phyloP scores from a whole-genome alignment of 2,797 vertebrate species.

The Champsocephalus esox region DNA sequence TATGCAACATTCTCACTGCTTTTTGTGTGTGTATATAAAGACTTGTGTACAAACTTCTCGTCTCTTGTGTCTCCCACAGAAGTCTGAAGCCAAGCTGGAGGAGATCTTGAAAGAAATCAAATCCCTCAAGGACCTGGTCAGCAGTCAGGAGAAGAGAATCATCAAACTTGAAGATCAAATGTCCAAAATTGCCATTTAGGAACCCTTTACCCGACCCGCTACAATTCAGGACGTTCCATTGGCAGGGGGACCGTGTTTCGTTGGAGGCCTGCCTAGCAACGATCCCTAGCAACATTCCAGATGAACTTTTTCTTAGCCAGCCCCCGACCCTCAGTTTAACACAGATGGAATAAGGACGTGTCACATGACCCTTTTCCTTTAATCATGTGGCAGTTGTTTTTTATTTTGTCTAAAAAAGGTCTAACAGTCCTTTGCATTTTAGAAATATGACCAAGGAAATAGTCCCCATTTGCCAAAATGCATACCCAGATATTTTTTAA shows the following conservation, averaged over 20 bases:
- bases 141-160: slow-evolving; percentile 95
- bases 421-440: slow-evolving; percentile 72
- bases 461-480: slow-evolving; percentile 44
- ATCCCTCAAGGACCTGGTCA: slow-evolving; percentile 94
- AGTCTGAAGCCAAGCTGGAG: slow-evolving; percentile 94
- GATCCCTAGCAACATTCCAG: slow-evolving; percentile 88
- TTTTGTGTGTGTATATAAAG: no score
- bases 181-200: slow-evolving; percentile 92
- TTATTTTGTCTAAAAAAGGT: slow-evolving; percentile 74
- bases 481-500: slow-evolving; percentile 61
- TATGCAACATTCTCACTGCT: no score
- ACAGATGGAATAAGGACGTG: slow-evolving; percentile 75
- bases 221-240: slow-evolving; percentile 83
- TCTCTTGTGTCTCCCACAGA: slow-evolving; percentile 79
- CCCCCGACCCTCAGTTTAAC: slow-evolving; percentile 74
- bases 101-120: slow-evolving; percentile 97
- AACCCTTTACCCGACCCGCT: slow-evolving; percentile 63
- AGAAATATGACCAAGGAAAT: slow-evolving; percentile 69
- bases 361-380: slow-evolving; percentile 70
- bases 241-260: slow-evolving; percentile 84
- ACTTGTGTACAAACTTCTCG: neutral
- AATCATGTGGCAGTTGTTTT: slow-evolving; percentile 74
- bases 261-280: slow-evolving; percentile 82
- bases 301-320: slow-evolving; percentile 81
- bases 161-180: slow-evolving; percentile 96